These are phyloP conservation scores for Hydractinia symbiolongicarpus DNA, from an alignment of 30 jellyfish, hydroid and myxozoan species.

Conservation along the genomic window DNA sequence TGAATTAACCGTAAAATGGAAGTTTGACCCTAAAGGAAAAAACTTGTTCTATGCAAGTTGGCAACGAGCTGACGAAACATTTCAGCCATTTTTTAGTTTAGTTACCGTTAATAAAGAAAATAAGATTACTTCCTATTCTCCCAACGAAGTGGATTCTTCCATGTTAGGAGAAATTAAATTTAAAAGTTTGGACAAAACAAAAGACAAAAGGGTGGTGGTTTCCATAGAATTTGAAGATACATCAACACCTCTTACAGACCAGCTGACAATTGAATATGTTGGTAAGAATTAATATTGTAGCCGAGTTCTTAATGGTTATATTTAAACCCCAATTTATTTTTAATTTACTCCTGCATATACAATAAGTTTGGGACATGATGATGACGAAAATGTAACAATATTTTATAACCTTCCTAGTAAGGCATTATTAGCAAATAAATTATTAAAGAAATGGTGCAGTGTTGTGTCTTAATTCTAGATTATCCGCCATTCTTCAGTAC, in stretches of 20 bases:
- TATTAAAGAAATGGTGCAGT: too few relatives aligned
- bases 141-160: background rate
- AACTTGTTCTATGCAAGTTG: conserved; percentile 15
- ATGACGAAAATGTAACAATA: too few relatives aligned
- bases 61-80: conserved; percentile 2
- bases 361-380: too few relatives aligned
- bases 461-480: background rate
- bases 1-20: background rate
- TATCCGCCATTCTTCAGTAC: background rate
- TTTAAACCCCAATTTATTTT: too few relatives aligned
- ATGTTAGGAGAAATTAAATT: background rate
- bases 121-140: background rate
- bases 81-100: background rate
- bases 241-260: conserved; percentile 11
- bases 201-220: background rate
- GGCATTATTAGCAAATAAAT: too few relatives aligned
- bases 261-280: conserved; percentile 12
- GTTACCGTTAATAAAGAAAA: background rate
- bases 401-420: too few relatives aligned
- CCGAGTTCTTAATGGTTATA: background rate
- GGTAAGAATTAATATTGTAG: background rate
- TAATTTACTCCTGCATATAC: too few relatives aligned
- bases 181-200: background rate
- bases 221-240: background rate
- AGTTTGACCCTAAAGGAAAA: conserved; percentile 22